These are phyloP conservation scores for Nothobranchius furzeri DNA, from an alignment of 2,113 vertebrate species.

Conservation along the genomic window DNA sequence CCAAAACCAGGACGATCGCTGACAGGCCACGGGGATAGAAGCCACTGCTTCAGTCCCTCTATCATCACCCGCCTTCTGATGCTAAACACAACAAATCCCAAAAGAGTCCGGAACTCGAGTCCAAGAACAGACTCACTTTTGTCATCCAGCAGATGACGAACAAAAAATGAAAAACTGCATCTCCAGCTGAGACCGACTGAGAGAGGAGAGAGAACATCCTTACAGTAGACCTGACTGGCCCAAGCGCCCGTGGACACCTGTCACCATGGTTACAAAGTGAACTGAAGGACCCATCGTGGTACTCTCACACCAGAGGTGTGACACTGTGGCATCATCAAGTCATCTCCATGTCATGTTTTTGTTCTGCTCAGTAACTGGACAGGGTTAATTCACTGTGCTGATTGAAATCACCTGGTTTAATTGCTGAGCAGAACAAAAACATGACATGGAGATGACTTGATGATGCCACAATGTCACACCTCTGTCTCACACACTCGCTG, in stretches of 20 bases:
- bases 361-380: too few species aligned
- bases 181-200: neutral
- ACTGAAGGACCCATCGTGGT: neutral
- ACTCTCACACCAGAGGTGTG: too few species aligned
- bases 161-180: neutral
- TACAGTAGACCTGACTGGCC: neutral
- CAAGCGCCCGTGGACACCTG: neutral
- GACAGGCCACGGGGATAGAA: neutral
- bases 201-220: neutral
- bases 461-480: too few species aligned
- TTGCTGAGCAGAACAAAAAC: too few species aligned
- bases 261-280: neutral
- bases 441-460: too few species aligned
- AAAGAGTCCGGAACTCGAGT: neutral
- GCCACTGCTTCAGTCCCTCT: neutral
- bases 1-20: neutral
- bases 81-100: neutral
- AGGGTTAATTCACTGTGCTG: too few species aligned
- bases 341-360: too few species aligned
- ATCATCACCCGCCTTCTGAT: neutral
- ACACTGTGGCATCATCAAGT: too few species aligned
- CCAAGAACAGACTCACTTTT: neutral
- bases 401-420: too few species aligned
- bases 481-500: neutral
- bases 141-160: too few species aligned